A percentile compares a stretch with the other conserved stretches of the same genome.
These are phyloP conservation scores for Muschampia plurimacula DNA, from an alignment of 2,888 invertebrate species.

Conservation along the genomic window DNA sequence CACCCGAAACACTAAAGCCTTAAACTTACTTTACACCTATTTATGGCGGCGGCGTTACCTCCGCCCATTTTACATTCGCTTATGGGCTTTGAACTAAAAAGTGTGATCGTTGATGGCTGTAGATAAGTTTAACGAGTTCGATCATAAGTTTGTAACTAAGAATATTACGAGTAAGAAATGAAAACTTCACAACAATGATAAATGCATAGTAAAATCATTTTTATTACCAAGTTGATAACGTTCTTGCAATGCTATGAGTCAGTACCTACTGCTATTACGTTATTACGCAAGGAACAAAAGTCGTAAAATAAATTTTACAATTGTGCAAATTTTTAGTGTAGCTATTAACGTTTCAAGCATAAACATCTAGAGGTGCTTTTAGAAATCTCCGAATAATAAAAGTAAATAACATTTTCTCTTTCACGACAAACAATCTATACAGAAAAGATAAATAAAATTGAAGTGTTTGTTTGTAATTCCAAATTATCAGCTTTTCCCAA, in stretches of 20 bases:
- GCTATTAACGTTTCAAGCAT: conserved; percentile 25
- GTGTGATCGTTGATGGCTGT: too few species aligned
- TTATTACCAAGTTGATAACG: conserved; percentile 22
- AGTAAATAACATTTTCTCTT: neutral
- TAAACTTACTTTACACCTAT: too few species aligned
- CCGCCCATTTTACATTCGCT: too few species aligned
- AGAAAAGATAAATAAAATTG: too few species aligned
- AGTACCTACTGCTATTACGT: conserved; percentile 2
- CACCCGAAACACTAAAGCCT: too few species aligned
- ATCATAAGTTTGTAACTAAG: neutral
- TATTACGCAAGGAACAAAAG: conserved; percentile 32
- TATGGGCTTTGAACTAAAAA: too few species aligned
- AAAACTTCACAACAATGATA: conserved; percentile 12
- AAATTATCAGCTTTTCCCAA: too few species aligned
- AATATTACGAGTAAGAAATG: neutral
- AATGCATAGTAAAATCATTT: conserved; percentile 27
- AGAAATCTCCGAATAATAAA: neutral
- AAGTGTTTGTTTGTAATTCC: too few species aligned
- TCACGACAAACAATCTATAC: neutral
- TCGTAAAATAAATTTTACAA: conserved; percentile 35
- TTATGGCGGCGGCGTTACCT: too few species aligned
- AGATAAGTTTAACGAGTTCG: neutral
- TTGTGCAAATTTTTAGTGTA: conserved; percentile 30
- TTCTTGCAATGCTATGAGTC: conserved; percentile 18
- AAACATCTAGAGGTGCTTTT: conserved; percentile 20